phyloP scores from a whole-genome alignment of 2,113 vertebrate genomes.

The Cyprinodon tularosa region DNA sequence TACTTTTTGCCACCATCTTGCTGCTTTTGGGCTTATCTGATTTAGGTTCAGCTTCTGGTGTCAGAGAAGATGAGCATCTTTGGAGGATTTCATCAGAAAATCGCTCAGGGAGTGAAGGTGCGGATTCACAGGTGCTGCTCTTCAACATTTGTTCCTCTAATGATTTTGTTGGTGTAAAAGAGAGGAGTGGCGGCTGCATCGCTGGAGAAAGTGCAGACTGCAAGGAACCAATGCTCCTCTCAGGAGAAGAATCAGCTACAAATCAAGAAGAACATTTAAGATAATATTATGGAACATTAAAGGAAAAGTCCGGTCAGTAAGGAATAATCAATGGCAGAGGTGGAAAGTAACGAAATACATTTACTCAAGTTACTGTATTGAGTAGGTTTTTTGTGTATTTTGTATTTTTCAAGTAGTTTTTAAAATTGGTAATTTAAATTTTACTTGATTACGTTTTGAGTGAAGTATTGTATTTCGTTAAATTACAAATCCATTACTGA shows the following conservation, averaged over 20 bases:
- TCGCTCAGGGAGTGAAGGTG: neutral
- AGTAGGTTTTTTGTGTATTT: too few species aligned
- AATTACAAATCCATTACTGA: too few species aligned
- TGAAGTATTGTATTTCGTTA: too few species aligned
- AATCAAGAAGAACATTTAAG: slow-evolving; percentile 1
- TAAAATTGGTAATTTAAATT: too few species aligned
- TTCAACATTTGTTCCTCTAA: neutral
- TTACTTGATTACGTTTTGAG: too few species aligned
- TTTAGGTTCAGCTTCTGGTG: neutral
- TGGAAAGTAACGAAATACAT: too few species aligned
- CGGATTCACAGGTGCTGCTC: neutral
- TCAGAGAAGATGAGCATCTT: neutral
- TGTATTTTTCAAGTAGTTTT: too few species aligned
- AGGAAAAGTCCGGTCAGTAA: too few species aligned
- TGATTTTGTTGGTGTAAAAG: neutral
- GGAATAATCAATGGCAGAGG: too few species aligned
- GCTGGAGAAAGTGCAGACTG: slow-evolving; percentile 34
- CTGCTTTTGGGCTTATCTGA: slow-evolving; percentile 7
- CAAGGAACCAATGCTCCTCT: slow-evolving; percentile 35
- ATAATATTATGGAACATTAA: neutral
- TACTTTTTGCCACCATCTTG: neutral
- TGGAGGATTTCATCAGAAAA: neutral
- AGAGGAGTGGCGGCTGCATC: slow-evolving; percentile 1
- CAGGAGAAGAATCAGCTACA: slow-evolving; percentile 40
- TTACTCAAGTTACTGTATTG: too few species aligned